These are phyloP conservation scores for Pipra filicauda DNA, from an alignment of 2,113 vertebrate genomes.

Conservation along the genomic window DNA sequence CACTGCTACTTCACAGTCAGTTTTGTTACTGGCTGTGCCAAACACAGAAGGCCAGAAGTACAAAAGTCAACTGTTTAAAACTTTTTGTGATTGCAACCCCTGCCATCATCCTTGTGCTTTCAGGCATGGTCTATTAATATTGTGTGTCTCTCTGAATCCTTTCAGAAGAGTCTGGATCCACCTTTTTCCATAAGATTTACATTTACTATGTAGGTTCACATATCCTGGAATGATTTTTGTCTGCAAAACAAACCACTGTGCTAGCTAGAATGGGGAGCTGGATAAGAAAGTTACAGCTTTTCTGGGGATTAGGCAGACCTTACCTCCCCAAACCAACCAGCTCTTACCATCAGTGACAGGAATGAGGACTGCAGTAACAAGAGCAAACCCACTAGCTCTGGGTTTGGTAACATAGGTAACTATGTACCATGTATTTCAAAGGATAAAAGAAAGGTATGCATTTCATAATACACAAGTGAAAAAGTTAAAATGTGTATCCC, in stretches of 20 bases:
- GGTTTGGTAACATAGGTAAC: background rate
- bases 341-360: background rate
- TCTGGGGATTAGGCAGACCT: background rate
- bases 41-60: background rate
- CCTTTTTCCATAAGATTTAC: background rate
- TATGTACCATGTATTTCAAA: background rate
- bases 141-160: background rate
- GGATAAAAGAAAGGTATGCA: background rate
- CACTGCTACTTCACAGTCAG: background rate
- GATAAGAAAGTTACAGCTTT: background rate
- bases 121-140: background rate
- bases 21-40: background rate
- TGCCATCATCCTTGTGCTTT: background rate
- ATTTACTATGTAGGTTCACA: background rate
- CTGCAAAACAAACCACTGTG: background rate
- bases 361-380: background rate
- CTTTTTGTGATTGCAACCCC: background rate
- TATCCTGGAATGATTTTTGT: background rate
- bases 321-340: background rate
- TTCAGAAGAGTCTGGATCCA: background rate
- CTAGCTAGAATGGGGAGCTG: background rate
- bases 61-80: background rate
- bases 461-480: background rate
- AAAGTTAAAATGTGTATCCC: background rate
- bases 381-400: background rate